A percentile compares a stretch with the other conserved stretches of the same genome.
These are phyloP conservation scores for Prionace glauca DNA, from an alignment of 2,797 vertebrate species.

Conservation along the genomic window DNA sequence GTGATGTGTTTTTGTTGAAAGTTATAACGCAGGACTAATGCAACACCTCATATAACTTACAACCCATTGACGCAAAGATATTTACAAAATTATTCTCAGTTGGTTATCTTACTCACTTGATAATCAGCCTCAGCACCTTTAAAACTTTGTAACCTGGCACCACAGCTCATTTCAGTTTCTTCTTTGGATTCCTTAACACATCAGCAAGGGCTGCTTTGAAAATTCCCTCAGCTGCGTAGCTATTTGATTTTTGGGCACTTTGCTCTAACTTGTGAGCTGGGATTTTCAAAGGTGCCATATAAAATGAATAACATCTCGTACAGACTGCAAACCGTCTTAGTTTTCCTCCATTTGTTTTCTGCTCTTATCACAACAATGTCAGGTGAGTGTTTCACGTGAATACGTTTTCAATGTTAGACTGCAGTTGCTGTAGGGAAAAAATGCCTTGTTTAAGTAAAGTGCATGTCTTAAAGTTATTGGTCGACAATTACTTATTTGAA, in stretches of 20 bases:
- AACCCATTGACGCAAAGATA: neutral
- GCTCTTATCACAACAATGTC: neutral
- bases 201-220: neutral
- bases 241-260: neutral
- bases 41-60: neutral
- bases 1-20: neutral
- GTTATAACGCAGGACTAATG: neutral
- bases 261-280: neutral
- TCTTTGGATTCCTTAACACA: neutral
- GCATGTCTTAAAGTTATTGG: neutral
- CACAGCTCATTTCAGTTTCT: neutral
- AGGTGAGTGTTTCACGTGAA: neutral
- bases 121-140: neutral
- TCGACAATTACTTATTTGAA: neutral
- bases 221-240: neutral
- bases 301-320: neutral
- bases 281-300: neutral
- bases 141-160: neutral
- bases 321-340: neutral
- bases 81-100: neutral
- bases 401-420: neutral
- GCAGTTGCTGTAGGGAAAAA: neutral
- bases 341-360: neutral
- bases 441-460: neutral
- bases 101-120: neutral